Evolutionary conservation across 2,888 invertebrate genomes (phyloP), one percentile per base, ranked within the genome.

Genomic region (Apodemia duryi): DNA sequence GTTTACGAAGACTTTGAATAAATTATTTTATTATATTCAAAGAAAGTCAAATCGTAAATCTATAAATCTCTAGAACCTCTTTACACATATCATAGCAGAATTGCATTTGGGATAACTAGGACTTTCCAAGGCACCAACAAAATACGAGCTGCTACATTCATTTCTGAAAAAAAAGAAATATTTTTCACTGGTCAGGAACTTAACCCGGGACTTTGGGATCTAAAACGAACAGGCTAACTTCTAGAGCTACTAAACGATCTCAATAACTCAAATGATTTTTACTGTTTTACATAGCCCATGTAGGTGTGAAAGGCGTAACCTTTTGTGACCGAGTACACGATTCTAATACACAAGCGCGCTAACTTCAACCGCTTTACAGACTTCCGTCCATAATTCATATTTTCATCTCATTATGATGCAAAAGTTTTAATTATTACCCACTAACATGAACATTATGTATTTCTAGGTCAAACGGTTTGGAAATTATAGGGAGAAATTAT

Each of bases 381-480:
- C 32, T 35, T 60, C 57, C 57, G 29, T 32, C 13, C 57, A 60
- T 32, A 60, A 32, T 35, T 32, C 32, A 60, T 35, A 60, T 13
- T 60, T 60, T 60, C 57, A 60, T 32, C 57, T 32, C n/a, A 60
- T 60, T 60, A 60, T 60, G n/a, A 35, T 60, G 57, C 29, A 60
- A 51, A 51, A 60, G 57, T 54, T 54, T 54, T 60, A 60, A 60
- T 60, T 60, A 60, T 60, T 13, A 35, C 6, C 57, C 35, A 60
- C 35, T 60, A 60, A 35, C 35, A 35, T 60, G 32, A 60, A n/a
- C 35, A 60, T 35, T 60, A 60, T 7, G n/a, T 29, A 32, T 13
- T 60, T 60, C 57, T 32, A 32, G 57, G 57, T 60, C 35, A 60
- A n/a, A 60, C 57, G 13, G 11, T 13, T 57, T 32, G 13, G 10